A percentile compares a stretch with the other conserved stretches of the same genome.
Conservation (phyloP, 2,888 invertebrate genomes). For the Melinaea menophilus region DNA sequence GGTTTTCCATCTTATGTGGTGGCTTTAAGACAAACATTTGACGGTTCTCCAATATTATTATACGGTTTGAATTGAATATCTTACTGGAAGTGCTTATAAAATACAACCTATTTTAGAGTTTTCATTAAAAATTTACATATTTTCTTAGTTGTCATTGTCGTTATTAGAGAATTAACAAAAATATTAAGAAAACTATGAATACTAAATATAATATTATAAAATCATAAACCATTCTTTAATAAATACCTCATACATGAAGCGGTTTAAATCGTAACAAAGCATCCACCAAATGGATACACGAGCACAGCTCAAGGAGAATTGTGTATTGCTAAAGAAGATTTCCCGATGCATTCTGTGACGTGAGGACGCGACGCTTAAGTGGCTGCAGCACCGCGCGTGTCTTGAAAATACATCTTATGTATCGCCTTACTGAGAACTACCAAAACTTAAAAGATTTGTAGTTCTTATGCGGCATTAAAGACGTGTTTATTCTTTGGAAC, state of each 20-base stretch:
- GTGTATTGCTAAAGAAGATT: slow-evolving; percentile 40
- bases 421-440: slow-evolving; percentile 39
- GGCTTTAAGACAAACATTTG: slow-evolving; percentile 18
- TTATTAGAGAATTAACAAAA: too few relatives aligned
- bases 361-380: slow-evolving; percentile 55
- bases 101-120: too few relatives aligned
- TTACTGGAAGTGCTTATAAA: too few relatives aligned
- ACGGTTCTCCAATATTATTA: slow-evolving; percentile 20
- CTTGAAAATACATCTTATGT: slow-evolving; percentile 50
- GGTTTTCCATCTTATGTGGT: slow-evolving; percentile 20
- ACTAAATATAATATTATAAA: too few relatives aligned
- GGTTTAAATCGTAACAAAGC: slow-evolving; percentile 19
- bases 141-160: too few relatives aligned
- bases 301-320: slow-evolving; percentile 48
- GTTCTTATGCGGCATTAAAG: slow-evolving; percentile 10
- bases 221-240: too few relatives aligned
- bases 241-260: too few relatives aligned
- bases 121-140: too few relatives aligned
- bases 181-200: too few relatives aligned
- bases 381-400: slow-evolving; percentile 49
- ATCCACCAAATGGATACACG: slow-evolving; percentile 56
- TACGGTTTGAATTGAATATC: slow-evolving; percentile 12
- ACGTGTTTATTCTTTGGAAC: background rate
- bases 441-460: slow-evolving; percentile 19
- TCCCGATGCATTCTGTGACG: slow-evolving; percentile 53